A percentile compares a stretch with the other conserved stretches of the same genome.
Conservation (phyloP, 2,113 vertebrate genomes). For the Orientallactaga bullata region DNA sequence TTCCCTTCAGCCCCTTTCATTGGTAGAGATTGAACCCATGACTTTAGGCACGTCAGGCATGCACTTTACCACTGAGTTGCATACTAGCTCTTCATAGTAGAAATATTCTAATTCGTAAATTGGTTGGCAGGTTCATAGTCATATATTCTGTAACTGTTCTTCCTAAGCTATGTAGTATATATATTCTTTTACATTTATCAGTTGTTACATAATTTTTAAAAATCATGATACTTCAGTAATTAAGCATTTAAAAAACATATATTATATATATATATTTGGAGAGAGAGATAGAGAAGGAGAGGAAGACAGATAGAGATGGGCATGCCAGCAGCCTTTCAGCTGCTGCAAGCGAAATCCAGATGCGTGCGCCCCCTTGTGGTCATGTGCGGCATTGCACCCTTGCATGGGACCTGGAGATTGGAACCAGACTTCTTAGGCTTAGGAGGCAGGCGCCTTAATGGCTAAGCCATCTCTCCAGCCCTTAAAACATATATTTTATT, state of each 20-base stretch:
- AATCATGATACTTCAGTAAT: conserved; percentile 33
- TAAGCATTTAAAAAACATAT: background rate
- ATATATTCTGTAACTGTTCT: background rate
- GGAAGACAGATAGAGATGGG: too few species aligned
- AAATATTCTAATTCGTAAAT: conserved; percentile 38
- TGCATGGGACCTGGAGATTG: too few species aligned
- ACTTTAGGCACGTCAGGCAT: background rate
- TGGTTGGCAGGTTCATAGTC: background rate
- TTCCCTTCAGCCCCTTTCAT: background rate
- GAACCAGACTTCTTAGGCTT: too few species aligned
- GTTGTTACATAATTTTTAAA: background rate
- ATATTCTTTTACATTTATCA: conserved; percentile 34
- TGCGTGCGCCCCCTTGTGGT: too few species aligned
- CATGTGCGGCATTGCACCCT: too few species aligned
- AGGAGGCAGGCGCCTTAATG: too few species aligned
- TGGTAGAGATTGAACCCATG: background rate
- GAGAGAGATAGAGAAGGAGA: too few species aligned
- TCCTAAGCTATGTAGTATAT: background rate
- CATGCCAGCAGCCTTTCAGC: too few species aligned
- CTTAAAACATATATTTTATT: too few species aligned
- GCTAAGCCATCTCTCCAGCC: too few species aligned
- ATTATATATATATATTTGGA: too few species aligned
- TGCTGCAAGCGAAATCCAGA: too few species aligned
- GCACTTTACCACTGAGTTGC: background rate
- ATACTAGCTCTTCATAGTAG: background rate